Evolutionary conservation across 2,113 vertebrate species (phyloP).

Genomic region (Oryzias melastigma): DNA sequence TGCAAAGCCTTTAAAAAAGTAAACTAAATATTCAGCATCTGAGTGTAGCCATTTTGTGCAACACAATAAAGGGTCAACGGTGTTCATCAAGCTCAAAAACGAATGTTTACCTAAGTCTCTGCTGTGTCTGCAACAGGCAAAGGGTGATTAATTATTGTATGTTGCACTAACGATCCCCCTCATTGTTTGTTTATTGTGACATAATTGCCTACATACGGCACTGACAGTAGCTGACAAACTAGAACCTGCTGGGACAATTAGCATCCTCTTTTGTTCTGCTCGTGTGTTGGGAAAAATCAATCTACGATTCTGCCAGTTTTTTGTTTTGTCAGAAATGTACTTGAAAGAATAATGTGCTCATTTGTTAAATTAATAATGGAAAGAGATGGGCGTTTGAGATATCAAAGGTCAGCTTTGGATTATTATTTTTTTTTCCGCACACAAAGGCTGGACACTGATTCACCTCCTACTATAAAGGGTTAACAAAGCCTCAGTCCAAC

Average conservation of each 20-base stretch:
- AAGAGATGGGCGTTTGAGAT: not conserved
- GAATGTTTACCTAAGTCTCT: conserved; percentile 3
- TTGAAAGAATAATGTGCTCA: too few relatives aligned
- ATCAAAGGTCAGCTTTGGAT: conserved; percentile 12
- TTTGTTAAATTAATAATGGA: too few relatives aligned
- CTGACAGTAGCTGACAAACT: conserved; percentile 43
- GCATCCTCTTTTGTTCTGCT: conserved; percentile 27
- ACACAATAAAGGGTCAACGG: conserved; percentile 3
- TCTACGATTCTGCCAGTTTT: conserved; percentile 7
- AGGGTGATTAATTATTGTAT: conserved; percentile 45
- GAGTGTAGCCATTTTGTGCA: conserved; percentile 12
- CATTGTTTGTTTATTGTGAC: conserved; percentile 54
- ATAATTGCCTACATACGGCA: conserved; percentile 53
- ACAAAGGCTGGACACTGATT: conserved; percentile 6
- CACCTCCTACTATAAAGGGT: conserved; percentile 44
- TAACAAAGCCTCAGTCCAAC: conserved; percentile 60
- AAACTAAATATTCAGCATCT: not conserved
- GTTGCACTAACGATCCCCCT: conserved; percentile 40
- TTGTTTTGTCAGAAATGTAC: not conserved
- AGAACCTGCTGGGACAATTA: conserved; percentile 46
- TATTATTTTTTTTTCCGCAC: not conserved
- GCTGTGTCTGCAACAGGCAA: conserved; percentile 24
- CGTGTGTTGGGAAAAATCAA: conserved; percentile 4
- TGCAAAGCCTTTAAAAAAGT: too few relatives aligned
- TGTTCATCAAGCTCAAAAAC: conserved; percentile 9